Percentiles rank a stretch among this genome's conserved stretches.
Evolutionary conservation across 2,888 invertebrate genomes (phyloP).

Genomic region (Diarsia dahlii): DNA sequence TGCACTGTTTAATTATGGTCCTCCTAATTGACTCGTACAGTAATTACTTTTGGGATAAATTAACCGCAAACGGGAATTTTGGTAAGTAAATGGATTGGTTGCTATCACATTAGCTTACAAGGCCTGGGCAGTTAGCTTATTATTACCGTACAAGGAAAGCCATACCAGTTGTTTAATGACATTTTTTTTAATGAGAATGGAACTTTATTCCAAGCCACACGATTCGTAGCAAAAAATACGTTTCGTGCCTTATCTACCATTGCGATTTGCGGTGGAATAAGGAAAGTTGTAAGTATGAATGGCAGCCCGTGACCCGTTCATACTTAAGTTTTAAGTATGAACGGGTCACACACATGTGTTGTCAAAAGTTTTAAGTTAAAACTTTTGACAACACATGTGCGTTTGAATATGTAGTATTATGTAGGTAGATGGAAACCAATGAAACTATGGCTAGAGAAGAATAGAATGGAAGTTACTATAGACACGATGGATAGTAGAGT

Average conservation of each 20-base stretch:
- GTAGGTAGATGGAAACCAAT: too few species aligned
- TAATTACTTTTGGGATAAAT: conserved; percentile 22
- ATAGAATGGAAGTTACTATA: neutral
- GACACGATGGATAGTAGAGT: neutral
- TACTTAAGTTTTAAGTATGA: too few species aligned
- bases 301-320: neutral
- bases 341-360: too few species aligned
- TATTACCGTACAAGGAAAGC: too few species aligned
- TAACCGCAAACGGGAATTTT: neutral
- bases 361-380: too few species aligned
- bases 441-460: neutral
- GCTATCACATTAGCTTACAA: too few species aligned
- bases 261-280: neutral
- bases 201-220: neutral
- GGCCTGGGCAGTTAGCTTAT: neutral
- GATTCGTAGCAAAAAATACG: neutral
- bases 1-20: conserved; percentile 21
- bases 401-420: too few species aligned
- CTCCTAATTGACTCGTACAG: conserved; percentile 14
- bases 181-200: neutral
- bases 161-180: neutral
- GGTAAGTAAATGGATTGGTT: neutral
- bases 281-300: conserved; percentile 5
- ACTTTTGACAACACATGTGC: neutral
- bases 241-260: neutral